Base-by-base conservation (phyloP, 2,888 invertebrate genomes). In the Deilephila elpenor region DNA sequence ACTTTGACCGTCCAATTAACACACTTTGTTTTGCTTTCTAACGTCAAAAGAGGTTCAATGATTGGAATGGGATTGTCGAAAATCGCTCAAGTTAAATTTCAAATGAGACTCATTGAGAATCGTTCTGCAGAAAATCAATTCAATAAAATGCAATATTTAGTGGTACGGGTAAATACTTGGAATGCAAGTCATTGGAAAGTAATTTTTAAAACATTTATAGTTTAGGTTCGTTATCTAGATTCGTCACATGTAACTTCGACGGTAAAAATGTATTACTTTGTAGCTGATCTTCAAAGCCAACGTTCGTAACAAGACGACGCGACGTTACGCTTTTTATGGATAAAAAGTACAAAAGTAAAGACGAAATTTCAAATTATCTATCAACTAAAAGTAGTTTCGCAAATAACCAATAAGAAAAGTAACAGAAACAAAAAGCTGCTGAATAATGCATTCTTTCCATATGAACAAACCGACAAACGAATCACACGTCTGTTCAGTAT, bases 11-110 rank as follows among this genome's bases (percentile, higher is more conserved):
- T 81, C 79, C 84, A 87, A 89, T 89, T 89, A 88, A 86, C 89
- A 88, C 84, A 88, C 86, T 85, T 87, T 78, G 83, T 83, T 83
- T 78, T 78, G 82, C 89, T 89, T 89, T 90, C 88, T 88, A 88
- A 85, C 82, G 79, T 83, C 81, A 79, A 82, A 82, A 83, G 78
- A 78, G 74, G 60, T 73, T 73, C 76, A 75, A 80, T 80, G 80
- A 83, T 79, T 79, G 79, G 79, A 77, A 78, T 81, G 76, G 78
- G 76, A 78, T 78, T 78, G 62, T 79, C 73, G 59, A 77, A 75
- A 82, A 82, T 77, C 78, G 72, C 71, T 70, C 76, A 72, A 75
- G 78, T 70, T 78, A 77, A 78, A 76, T 80, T 78, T 82, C 77
- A 75, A 76, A 64, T 73, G 74, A 74, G 75, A 70, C 74, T 76